Evolutionary conservation across 2,888 invertebrate species (phyloP).

Genomic region (Nomada ruficornis): DNA sequence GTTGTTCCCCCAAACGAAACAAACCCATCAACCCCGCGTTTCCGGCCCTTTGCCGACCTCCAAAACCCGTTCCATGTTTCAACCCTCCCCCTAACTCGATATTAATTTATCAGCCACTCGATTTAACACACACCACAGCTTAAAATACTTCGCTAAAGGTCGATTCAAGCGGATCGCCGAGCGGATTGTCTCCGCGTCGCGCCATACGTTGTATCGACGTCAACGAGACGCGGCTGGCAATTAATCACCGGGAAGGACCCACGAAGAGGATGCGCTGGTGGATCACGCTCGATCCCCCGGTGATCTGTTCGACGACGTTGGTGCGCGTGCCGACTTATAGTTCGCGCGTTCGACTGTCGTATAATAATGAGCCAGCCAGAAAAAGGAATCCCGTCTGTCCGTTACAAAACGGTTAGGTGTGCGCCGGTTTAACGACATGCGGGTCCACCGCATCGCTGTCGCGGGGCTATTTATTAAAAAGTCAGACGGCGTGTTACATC

Average conservation of each 20-base stretch:
- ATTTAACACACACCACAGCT: no score
- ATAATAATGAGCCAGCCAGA: conserved; percentile 64
- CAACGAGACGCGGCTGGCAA: conserved; percentile 78
- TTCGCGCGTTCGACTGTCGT: conserved; percentile 56
- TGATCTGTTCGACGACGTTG: conserved; percentile 21
- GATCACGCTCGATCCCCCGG: conserved; percentile 25
- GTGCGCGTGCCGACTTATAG: conserved; percentile 61
- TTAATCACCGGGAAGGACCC: conserved; percentile 78
- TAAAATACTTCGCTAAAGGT: neutral
- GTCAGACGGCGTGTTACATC: conserved; percentile 81
- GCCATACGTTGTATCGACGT: conserved; percentile 70
- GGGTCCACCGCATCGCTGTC: conserved; percentile 59
- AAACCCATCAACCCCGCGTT: no score
- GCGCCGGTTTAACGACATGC: conserved; percentile 68
- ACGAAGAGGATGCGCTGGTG: conserved; percentile 32
- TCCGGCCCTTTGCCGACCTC: no score
- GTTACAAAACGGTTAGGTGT: conserved; percentile 69
- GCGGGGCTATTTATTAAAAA: conserved; percentile 80
- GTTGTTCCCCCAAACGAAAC: no score
- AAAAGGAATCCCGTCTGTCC: conserved; percentile 62
- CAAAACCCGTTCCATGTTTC: no score
- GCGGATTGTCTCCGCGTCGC: conserved; percentile 43
- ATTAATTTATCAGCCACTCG: no score
- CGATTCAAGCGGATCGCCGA: conserved; percentile 11
- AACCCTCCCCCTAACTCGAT: no score